Evolutionary conservation across 2,888 invertebrate species (phyloP), one percentile per base, ranked within the genome.

Genomic region (Oscheius myriophilus): DNA sequence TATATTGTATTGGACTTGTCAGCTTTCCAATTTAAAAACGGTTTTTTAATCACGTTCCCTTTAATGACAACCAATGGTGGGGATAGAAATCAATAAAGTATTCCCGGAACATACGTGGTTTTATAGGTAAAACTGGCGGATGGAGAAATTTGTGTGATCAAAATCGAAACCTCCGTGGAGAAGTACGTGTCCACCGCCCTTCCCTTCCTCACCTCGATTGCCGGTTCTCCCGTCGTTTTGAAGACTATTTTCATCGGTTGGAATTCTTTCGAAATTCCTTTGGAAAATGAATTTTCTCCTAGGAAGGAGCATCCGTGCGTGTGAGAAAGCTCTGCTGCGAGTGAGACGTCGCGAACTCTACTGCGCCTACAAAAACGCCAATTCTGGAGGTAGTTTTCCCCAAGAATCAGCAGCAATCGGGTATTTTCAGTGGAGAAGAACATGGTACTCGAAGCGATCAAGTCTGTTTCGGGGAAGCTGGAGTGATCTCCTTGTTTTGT

Each of bases 281-380:
- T 0, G 7, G 9, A 6, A 49, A 26, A 2, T 21, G 25, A 39
- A 21, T 16, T 21, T 18, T 39, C 45, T 21, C 71, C 41, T 61
- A 76, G 78, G 79, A 33, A 59, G 75, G 54, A 75, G 75, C 58
- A 75, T 79, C 63, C 63, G 79, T 11, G 67, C 79, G 16, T 77
- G 79, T 49, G 79, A 79, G 51, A 75, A 76, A 63, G 61, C 70
- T 12, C 55, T 79, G 39, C 57, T 79, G 21, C 12, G 51, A 16
- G 68, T 46, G 18, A 67, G 79, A 55, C 46, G 76, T n/a, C 61
- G 73, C 33, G 79, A 79, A 49, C 58, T 79, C 42, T 66, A 57
- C 42, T 42, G 49, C 33, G 49, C 55, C 2, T 57, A 63, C 39
- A 25, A 42, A 1, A 25, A 7, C 7, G 57, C 68, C 43, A 46